Percentiles rank a stretch among this genome's conserved stretches.
Evolutionary conservation across 1,140 invertebrate species (phyloP).

Genomic region (Leptinotarsa texana): DNA sequence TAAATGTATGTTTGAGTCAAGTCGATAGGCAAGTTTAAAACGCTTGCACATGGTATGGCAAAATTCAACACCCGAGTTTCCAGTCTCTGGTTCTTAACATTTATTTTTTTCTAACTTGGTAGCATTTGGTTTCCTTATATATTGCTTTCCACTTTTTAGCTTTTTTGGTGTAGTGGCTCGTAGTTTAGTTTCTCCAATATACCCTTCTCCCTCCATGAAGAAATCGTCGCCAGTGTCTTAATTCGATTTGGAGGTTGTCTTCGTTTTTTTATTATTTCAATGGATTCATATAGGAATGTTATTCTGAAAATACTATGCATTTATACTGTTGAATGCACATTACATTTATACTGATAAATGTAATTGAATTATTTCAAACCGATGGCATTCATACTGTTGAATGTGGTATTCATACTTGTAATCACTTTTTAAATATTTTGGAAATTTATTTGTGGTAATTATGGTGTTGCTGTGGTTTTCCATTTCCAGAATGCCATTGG

Average conservation of each 20-base stretch:
- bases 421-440: conserved; percentile 1
- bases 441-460: neutral
- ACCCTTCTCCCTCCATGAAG: conserved; percentile 46
- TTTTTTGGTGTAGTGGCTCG: conserved; percentile 34
- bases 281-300: neutral
- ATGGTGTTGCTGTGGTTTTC: neutral
- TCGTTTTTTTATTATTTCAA: neutral
- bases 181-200: conserved; percentile 34
- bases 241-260: conserved; percentile 2
- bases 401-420: neutral
- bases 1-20: conserved; percentile 6
- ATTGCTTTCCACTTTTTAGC: conserved; percentile 31
- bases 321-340: conserved; percentile 20
- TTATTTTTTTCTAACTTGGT: conserved; percentile 37
- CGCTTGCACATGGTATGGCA: conserved; percentile 49
- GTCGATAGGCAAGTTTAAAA: conserved; percentile 35
- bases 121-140: conserved; percentile 37
- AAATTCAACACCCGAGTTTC: conserved; percentile 48
- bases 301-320: neutral
- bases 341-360: neutral
- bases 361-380: neutral
- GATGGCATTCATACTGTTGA: conserved; percentile 20
- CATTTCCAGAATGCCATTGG: conserved; percentile 18
- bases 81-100: conserved; percentile 51
- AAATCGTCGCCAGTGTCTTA: conserved; percentile 3